Base-by-base conservation (phyloP, 2,888 invertebrate species). In the Drosophila kanekoi region DNA sequence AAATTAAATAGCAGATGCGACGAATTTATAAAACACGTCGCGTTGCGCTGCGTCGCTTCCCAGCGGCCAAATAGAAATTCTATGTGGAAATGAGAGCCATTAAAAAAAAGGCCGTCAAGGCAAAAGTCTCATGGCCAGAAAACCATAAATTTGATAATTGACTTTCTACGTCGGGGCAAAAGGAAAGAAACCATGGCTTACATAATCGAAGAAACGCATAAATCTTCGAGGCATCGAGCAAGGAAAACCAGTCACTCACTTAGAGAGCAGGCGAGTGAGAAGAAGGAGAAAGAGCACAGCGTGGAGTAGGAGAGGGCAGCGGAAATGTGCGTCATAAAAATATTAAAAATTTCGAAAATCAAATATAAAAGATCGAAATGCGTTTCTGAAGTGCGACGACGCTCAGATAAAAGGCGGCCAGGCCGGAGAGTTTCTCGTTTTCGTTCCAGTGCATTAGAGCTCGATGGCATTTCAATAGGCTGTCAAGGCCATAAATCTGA, bases 141-240 rank as follows among this genome's bases (percentile, higher is more conserved):
- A 67, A 67, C 63, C 80, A 90, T 90, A 89, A 89, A 90, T 90
- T 90, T 87, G 79, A 89, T 89, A 87, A 90, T 90, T 90, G 87
- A 89, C 88, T 88, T 87, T 80, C 73, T 64, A 72, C 47, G 58
- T 69, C 35, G 47, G 18, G 35, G 44, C 64, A 63, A 53, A 47
- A 69, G 72, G 65, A 71, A 74, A 78, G n/a, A n/a, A 77, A 62
- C 79, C 52, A 63, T 66, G 81, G 77, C 77, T 81, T 84, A 84
- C 81, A 84, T 81, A 86, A 87, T 80, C 87, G 79, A 85, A 82
- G 85, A 86, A 85, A 79, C 75, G 66, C 87, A 86, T 86, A 87
- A 86, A 86, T 86, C 85, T 87, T 58, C 6, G 64, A 44, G 53
- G 51, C 56, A 56, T 54, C 60, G 65, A 51, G 60, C 65, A 47